Evolutionary conservation across 2,113 vertebrate genomes (phyloP), one percentile per base, ranked within the genome.

Genomic region (Syrmaticus mikado): DNA sequence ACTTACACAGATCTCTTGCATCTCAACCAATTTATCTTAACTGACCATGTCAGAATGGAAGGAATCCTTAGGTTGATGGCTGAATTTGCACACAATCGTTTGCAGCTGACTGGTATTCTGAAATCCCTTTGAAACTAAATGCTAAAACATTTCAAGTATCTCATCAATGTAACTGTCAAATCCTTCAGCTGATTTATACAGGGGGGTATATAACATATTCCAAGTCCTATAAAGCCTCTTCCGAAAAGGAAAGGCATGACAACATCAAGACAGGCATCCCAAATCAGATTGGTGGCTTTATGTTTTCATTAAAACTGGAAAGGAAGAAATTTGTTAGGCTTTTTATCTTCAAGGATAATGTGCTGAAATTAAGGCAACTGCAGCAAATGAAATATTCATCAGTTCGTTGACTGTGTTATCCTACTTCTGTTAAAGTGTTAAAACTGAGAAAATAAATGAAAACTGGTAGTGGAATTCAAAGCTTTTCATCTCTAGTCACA

Each of bases 31-130:
- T 46, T 52, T 8, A 52, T 21, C 5, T 38, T 0, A 24, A 13
- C 30, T 36, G 15, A 2, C 67, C 5, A 8, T 6, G 8, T 8
- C 8, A 1, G 75, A 52, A 38, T 0, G 1, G 27, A 30, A 21
- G 15, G 17, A 50, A 11, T 24, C 28, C 57, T 38, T 18, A 60
- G 18, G 48, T 22, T 18, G 8, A 13, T 24, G 43, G 28, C 58
- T 68, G 27, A 34, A 65, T 62, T 58, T 43, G 28, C 38, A 58
- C 32, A 53, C 38, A 22, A 1, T 8, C 17, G 53, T 19, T 41
- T 50, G 28, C 25, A 60, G 30, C 1, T 57, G 15, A 62, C 15
- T 1, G 1, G 10, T 10, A 27, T 28, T 73, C 22, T 60, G 3
- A 74, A 65, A 75, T 43, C 57, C 52, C 41, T 64, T 50, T 36